Percentiles rank a stretch among this genome's conserved stretches.
Conservation (phyloP, 2,888 invertebrate genomes). For the Sesia apiformis region DNA sequence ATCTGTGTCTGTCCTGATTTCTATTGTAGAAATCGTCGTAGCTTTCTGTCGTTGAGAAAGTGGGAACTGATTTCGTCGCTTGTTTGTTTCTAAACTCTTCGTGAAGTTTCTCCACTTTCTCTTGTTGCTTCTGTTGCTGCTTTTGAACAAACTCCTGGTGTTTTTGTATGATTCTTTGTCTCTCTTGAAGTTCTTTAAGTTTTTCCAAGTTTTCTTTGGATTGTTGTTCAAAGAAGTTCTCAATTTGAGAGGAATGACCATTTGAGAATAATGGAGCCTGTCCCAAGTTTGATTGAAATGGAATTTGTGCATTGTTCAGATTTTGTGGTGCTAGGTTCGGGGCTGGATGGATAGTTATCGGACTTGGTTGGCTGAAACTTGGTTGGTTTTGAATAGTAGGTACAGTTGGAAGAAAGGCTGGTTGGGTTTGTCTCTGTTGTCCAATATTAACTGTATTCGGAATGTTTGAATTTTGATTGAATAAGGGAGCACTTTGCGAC, state of each 20-base stretch:
- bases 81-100: slow-evolving; percentile 81
- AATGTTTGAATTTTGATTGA: slow-evolving; percentile 38
- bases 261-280: slow-evolving; percentile 62
- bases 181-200: slow-evolving; percentile 80
- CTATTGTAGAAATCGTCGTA: slow-evolving; percentile 53
- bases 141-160: slow-evolving; percentile 86
- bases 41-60: slow-evolving; percentile 63
- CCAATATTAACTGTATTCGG: slow-evolving; percentile 36
- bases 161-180: slow-evolving; percentile 82
- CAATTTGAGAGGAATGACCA: slow-evolving; percentile 68
- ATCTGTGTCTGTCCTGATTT: slow-evolving; percentile 57
- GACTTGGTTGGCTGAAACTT: slow-evolving; percentile 48
- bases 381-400: slow-evolving; percentile 39
- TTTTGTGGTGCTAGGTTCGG: slow-evolving; percentile 60
- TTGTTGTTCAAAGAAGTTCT: slow-evolving; percentile 74
- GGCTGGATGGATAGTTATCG: slow-evolving; percentile 62
- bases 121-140: slow-evolving; percentile 85
- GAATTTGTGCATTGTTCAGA: slow-evolving; percentile 46
- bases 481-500: slow-evolving; percentile 35
- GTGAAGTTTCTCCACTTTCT: slow-evolving; percentile 83
- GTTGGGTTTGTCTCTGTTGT: slow-evolving; percentile 52
- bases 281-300: slow-evolving; percentile 50
- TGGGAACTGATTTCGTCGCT: slow-evolving; percentile 75
- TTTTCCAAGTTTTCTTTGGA: slow-evolving; percentile 77
- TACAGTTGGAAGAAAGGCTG: slow-evolving; percentile 54